Evolutionary conservation across 2,888 invertebrate genomes (phyloP), one percentile per base, ranked within the genome.

Genomic region (Orthonychiurus folsomi): DNA sequence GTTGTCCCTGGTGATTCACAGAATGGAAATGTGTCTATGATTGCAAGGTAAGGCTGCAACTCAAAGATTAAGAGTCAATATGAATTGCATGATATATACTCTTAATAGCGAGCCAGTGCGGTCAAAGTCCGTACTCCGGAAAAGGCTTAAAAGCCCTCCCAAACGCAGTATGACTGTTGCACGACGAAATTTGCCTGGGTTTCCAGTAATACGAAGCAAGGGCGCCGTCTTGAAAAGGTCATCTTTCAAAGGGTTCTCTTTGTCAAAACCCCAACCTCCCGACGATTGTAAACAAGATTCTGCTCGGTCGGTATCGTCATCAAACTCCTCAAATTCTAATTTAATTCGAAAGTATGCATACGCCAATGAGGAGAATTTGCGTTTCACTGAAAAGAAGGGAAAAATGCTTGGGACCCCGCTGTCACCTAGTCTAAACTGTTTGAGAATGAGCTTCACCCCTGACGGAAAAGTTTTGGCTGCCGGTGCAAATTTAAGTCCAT

Each of bases 401-500:
- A 5, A 9, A 5, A 37, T 5, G 15, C 37, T 37, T 9, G 37
- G 15, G 37, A 37, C 9, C 15, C 37, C 37, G 15, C 15, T 37
- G 37, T 37, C 37, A 37, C 37, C 37, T 37, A 15, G 37, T 9
- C 20, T 68, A 2, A 68, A 67, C 0, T 50, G 28, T 5, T 2
- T 70, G n/a, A 54, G 70, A 2, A 62, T 72, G n/a, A 61, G 65
- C 15, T n/a, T 56, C 0, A 64, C 64, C 3, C 37, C 20, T 1
- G 67, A 64, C 56, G 72, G 70, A 5, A 69, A 67, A 26, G 47
- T 61, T 37, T 21, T 72, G 15, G 69, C 68, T 0, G 50, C 64
- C 24, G 70, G 70, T 21, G 69, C 65, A n/a, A 69, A 64, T 56
- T 47, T 64, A 20, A 68, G 65, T 60, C 72, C 72, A 3, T 24